Base-by-base conservation (phyloP, 2,888 invertebrate genomes). In the Rhogogaster chlorosoma region DNA sequence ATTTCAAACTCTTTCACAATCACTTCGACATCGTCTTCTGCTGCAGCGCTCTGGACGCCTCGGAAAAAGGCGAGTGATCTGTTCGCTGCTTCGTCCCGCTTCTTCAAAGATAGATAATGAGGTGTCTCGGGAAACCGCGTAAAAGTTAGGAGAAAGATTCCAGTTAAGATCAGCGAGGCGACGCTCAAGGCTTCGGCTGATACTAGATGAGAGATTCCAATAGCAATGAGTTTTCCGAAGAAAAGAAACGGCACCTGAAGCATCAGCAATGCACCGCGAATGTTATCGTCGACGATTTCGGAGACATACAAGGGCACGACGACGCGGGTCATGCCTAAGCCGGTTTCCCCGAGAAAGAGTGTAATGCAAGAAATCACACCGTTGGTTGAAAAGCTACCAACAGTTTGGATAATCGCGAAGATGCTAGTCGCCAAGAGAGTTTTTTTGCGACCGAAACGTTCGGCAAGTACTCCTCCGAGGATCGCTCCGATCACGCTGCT, bases 211-310 rank as follows among this genome's bases (percentile, higher is more conserved):
- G 22, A 61, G 80, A 61, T 38, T 36, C 36, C 26, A 22, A 61
- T 12, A 12, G 61, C 80, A n/a, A 80, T 61, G 6, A 80, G 29
- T 61, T 22, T 80, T 10, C 80, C 80, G 38, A 32, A 12, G 38
- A 36, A 57, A 18, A 80, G 42, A 0, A 80, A 61, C 3, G 61
- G 57, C n/a, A 80, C 22, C 22, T 80, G 80, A 22, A 80, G 61
- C 80, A 80, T 57, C 57, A 80, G 18, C 80, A 64, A 15, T 38
- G 80, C 61, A 61, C 80, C 80, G 15, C 80, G 80, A 61, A 80
- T 80, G 36, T 80, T 9, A 45, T 80, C 80, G 36, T 57, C 80
- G 22, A 36, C 57, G 10, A 80, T 80, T 80, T 80, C 80, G 12
- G 80, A 80, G 22, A 80, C 38, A 22, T 61, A 80, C 80, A 80